Evolutionary conservation across 2,797 vertebrate genomes (phyloP).

Genomic region (Diceros bicornis): DNA sequence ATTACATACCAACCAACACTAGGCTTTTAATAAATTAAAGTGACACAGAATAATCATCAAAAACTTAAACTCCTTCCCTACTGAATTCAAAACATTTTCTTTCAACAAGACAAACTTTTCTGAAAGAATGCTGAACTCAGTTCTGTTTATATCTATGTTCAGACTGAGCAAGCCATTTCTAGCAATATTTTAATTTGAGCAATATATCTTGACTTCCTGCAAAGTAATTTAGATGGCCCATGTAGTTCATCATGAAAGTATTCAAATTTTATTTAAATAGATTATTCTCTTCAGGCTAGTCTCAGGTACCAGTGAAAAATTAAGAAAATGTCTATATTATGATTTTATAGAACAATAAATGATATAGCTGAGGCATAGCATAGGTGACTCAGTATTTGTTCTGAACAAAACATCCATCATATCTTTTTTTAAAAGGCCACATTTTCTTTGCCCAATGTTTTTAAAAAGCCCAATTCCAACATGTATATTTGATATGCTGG

Average conservation of each 20-base stretch:
- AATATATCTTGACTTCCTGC: not conserved
- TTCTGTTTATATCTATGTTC: not conserved
- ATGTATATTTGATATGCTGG: not conserved
- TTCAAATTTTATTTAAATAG: not conserved
- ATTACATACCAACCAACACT: not conserved
- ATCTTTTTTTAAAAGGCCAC: not conserved
- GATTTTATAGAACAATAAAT: conserved; percentile 25
- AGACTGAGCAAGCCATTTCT: not conserved
- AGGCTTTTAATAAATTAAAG: conserved; percentile 17
- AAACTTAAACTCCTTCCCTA: not conserved
- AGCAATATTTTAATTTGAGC: not conserved
- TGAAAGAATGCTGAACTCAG: not conserved
- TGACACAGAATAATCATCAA: not conserved
- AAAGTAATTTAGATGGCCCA: not conserved
- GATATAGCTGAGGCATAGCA: not conserved
- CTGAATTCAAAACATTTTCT: conserved; percentile 2
- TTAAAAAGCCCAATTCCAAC: not conserved
- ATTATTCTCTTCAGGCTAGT: not conserved
- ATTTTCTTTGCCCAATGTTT: not conserved
- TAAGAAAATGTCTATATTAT: not conserved
- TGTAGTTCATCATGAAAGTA: not conserved
- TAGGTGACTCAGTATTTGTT: not conserved
- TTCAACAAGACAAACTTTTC: not conserved
- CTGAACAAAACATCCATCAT: not conserved
- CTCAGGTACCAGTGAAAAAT: not conserved